Conservation (phyloP, 23 tunicate species). For the Halocynthia aurantium region DNA sequence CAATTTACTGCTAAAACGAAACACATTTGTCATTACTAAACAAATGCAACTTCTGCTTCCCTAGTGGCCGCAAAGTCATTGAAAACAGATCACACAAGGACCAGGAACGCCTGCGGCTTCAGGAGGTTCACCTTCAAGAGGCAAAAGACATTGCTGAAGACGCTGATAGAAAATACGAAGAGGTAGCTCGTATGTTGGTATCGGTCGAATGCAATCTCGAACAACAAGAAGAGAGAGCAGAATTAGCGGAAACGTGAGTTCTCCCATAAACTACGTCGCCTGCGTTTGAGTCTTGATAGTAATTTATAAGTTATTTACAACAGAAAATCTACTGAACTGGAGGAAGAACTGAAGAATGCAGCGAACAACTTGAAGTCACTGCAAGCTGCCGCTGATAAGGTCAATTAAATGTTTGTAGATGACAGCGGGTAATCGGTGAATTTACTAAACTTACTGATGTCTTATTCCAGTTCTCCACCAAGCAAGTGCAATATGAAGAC, state of each 20-base stretch:
- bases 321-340: constrained; percentile 81
- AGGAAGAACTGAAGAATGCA: constrained; percentile 69
- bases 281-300: neutral
- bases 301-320: neutral
- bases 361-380: constrained; percentile 89
- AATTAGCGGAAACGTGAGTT: constrained; percentile 68
- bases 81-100: constrained; percentile 84
- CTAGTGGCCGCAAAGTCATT: constrained; percentile 85
- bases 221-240: constrained; percentile 77
- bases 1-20: no score
- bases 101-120: constrained; percentile 70
- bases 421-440: neutral
- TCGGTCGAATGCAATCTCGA: constrained; percentile 84
- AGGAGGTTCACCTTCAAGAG: constrained; percentile 71
- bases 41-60: neutral
- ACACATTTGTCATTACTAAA: no score
- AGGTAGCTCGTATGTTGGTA: constrained; percentile 83
- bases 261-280: neutral
- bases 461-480: constrained; percentile 62
- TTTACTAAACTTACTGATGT: neutral
- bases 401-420: constrained; percentile 2
- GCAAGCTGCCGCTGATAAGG: constrained; percentile 87
- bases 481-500: constrained; percentile 80
- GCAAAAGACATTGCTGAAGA: constrained; percentile 93
- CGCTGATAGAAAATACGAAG: constrained; percentile 90